These are phyloP conservation scores for Actias luna DNA, from an alignment of 2,888 invertebrate genomes.

Conservation along the genomic window DNA sequence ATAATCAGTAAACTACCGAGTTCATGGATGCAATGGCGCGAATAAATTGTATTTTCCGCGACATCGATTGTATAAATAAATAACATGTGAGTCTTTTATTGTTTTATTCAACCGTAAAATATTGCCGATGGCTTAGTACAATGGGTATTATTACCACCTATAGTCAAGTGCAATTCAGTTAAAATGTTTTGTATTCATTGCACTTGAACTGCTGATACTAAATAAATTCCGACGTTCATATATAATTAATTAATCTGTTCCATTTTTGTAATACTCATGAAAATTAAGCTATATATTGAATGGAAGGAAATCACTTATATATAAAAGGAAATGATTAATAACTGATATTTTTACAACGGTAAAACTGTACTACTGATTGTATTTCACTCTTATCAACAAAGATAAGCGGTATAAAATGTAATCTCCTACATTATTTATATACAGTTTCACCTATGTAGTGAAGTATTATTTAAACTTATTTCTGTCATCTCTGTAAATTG, in stretches of 20 bases:
- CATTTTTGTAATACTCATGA: no score
- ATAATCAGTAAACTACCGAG: conserved; percentile 23
- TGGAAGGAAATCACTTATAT: background rate
- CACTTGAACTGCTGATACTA: conserved; percentile 35
- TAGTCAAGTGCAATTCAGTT: conserved; percentile 29
- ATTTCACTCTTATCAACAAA: background rate
- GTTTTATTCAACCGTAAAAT: conserved; percentile 46
- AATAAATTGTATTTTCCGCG: conserved; percentile 38
- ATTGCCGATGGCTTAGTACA: conserved; percentile 47
- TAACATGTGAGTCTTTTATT: conserved; percentile 43
- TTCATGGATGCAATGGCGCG: conserved; percentile 34
- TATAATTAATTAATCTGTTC: no score
- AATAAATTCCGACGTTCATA: conserved; percentile 43
- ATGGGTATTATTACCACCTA: conserved; percentile 46
- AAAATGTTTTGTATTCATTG: conserved; percentile 33
- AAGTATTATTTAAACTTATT: background rate
- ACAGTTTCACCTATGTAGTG: background rate
- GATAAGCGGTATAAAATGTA: background rate
- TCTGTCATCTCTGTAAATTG: background rate
- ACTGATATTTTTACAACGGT: background rate
- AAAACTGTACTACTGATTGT: background rate
- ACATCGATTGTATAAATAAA: conserved; percentile 38
- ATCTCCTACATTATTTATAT: background rate
- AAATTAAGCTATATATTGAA: background rate
- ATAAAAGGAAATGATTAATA: background rate